Evolutionary conservation across 2,888 invertebrate genomes (phyloP), one percentile per base, ranked within the genome.

Genomic region (Troides aeacus): DNA sequence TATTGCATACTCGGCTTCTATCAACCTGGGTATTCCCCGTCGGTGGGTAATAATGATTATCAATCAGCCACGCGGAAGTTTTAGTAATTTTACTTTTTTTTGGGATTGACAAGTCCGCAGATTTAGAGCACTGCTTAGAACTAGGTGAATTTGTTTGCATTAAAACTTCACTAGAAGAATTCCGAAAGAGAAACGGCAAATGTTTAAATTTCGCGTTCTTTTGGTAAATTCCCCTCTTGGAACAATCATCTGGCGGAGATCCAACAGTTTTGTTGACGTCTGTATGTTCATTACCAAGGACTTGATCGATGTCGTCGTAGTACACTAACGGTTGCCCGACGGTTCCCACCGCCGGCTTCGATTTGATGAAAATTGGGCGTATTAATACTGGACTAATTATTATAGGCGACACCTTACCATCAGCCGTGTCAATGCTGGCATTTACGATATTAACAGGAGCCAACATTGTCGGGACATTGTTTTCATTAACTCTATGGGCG

Each of bases 21-120:
- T 89, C 90, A 73, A 90, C 88, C 2, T 90, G 86, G 10, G 89
- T 86, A 71, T 87, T 86, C 64, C 87, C 82, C 76, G 90, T 77
- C 1, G 91, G 90, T 73, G 90, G 91, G 71, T 90, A 90, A 74
- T 92, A 91, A 73, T 88, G 80, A 67, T 92, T 91, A 63, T 90
- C 87, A 24, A 87, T 80, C 53, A 91, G 74, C 83, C 86, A 89
- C 73, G 85, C 81, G 7, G 91, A 89, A 10, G 84, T 81, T 80
- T 84, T 89, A 2, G 84, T 77, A 42, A 90, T 73, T 71, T 81
- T 88, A n/a, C 80, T 83, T 2, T 86, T 83, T 30, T 74, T 76
- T 4, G 78, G 68, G 73, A 83, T 74, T 0, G 74, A 57, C 6
- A 71, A 36, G 63, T 82, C 79, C 53, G 77, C 57, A 24, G 80